A percentile compares a stretch with the other conserved stretches of the same genome.
Conservation (phyloP, 2,113 vertebrate genomes). For the Rhinichthys klamathensis region DNA sequence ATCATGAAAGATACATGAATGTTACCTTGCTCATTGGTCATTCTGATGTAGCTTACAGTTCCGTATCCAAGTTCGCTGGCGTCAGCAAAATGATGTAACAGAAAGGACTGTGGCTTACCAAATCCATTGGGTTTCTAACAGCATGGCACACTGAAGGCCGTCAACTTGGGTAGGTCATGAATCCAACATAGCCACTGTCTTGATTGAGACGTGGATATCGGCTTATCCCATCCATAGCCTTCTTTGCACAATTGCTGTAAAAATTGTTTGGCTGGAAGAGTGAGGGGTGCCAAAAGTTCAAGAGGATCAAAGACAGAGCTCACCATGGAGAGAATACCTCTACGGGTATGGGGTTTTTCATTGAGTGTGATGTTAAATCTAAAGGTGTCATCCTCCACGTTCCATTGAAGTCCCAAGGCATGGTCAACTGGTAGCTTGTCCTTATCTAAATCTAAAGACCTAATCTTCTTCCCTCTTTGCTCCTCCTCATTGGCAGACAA, state of each 20-base stretch:
- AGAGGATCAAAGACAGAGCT: no score
- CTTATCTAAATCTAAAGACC: no score
- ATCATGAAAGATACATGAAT: constrained; percentile 49
- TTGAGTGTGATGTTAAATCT: no score
- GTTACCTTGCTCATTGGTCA: constrained; percentile 26
- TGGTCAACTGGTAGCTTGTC: no score
- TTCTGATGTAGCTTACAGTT: neutral
- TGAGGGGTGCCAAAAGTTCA: no score
- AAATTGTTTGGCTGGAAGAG: no score
- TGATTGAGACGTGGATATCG: no score
- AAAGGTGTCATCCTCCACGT: no score
- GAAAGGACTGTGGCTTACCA: neutral
- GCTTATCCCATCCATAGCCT: constrained; percentile 38
- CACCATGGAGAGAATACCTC: no score
- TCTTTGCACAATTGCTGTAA: neutral
- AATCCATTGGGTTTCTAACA: constrained; percentile 33
- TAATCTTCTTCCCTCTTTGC: neutral
- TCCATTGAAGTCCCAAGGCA: no score
- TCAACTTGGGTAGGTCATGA: neutral
- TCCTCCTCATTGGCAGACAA: neutral
- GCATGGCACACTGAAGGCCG: neutral
- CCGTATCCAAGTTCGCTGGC: constrained; percentile 26
- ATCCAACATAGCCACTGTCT: constrained; percentile 32
- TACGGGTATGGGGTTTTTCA: no score
- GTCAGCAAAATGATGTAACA: constrained; percentile 38